Evolutionary conservation across 1,140 invertebrate species (phyloP), one percentile per base, ranked within the genome.

Genomic region (Drosophila bocqueti): DNA sequence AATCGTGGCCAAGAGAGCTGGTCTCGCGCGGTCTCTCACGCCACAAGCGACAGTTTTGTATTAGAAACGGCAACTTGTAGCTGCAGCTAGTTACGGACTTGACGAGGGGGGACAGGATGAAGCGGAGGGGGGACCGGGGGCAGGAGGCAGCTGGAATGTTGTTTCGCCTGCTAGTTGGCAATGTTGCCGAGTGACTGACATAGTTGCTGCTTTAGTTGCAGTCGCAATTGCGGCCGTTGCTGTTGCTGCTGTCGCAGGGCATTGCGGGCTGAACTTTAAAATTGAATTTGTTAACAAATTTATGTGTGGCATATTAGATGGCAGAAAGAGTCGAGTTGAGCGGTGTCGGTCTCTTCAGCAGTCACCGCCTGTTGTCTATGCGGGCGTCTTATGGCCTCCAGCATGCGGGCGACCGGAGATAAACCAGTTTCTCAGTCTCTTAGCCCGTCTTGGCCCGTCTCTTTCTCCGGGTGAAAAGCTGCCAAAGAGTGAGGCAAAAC

Each of bases 11-110:
- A 50, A 52, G 62, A 67, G 77, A 75, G 71, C 49, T 73, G 24
- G 43, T 26, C 42, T 49, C 34, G 69, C 43, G 73, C 58, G 67
- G 81, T 78, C 84, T 89, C 84, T 81, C 83, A 87, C 84, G 84
- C 84, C 84, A 89, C 80, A 81, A 87, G 84, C 84, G 84, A 87
- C 83, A 87, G 83, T 87, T 87, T 87, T 87, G 81, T 87, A 87
- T 89, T 87, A 87, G 84, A 87, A 87, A 89, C 84, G 81, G 84
- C 84, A 87, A 87, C 81, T 84, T 87, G 84, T 84, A 74, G 84
- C 84, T 78, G 73, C 73, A 89, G 84, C 84, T 89, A 87, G 84
- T 89, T 89, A 87, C 84, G 67, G 47, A 72, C 78, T 75, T 77
- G 64, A 77, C 38, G 74, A 75, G 29, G 26, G 42, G 42, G 11